Evolutionary conservation across 2,797 vertebrate genomes (phyloP), one percentile per base, ranked within the genome.

Genomic region (Mus spretus): DNA sequence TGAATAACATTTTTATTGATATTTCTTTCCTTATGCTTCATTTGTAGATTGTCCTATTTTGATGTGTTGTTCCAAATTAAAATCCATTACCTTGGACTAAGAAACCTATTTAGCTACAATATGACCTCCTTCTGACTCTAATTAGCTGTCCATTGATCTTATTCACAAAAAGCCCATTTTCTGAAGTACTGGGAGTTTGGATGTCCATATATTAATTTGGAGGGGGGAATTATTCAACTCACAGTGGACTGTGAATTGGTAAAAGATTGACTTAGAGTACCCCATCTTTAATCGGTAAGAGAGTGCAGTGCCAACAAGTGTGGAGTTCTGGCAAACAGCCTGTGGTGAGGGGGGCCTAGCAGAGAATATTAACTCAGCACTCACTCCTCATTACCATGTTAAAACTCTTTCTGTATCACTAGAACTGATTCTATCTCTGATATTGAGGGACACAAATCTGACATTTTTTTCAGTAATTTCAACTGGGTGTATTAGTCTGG

Each of bases 381-480:
- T 88, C 14, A 31, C 3, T 92, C 10, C 74, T 82, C 63, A 78
- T 11, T 93, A 34, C 8, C 13, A 15, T 12, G 31, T 44, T 26
- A 84, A n/a, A 47, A 11, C 2, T 93, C 37, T 61, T 88, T 70
- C 11, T 40, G 2, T 61, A 31, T 70, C 83, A 72, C 63, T 95
- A 90, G 65, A 93, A 85, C 74, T 96, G 31, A 90, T 84, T 89
- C 22, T 75, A 24, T 61, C 92, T 89, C 70, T 50, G 22, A 72
- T 96, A 95, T 82, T 92, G 91, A 95, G 34, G 37, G 5, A 53
- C 37, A 88, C 4, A 93, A 90, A 93, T 78, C 17, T 95, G 74
- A 37, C 34, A 81, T 85, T 85, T 95, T 37, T 34, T 65, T 79
- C 31, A 15, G 17, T 94, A 53, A 92, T 93, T 96, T 94, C 59